Evolutionary conservation across 2,888 invertebrate species (phyloP).

Genomic region (Mythimna impura): DNA sequence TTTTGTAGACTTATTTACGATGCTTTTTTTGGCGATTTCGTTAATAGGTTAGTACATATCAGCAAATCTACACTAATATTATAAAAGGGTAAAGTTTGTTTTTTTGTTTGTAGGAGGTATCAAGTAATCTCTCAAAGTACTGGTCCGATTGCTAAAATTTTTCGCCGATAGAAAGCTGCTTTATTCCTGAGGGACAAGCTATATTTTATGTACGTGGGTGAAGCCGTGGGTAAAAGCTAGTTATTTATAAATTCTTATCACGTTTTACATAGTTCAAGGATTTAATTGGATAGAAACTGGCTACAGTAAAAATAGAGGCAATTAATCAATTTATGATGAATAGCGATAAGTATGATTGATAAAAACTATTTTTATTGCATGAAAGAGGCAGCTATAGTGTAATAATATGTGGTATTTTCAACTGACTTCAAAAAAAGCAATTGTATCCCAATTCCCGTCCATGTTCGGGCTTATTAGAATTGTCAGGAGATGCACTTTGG

Average conservation of each 20-base stretch:
- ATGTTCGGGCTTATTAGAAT: no score
- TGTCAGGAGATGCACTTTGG: no score
- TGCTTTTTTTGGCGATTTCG: conserved; percentile 4
- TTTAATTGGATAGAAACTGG: background rate
- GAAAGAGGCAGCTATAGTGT: background rate
- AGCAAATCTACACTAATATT: background rate
- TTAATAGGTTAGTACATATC: background rate
- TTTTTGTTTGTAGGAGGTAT: no score
- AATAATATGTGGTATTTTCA: background rate
- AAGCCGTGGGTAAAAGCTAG: no score
- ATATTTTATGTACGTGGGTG: no score
- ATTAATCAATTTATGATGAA: conserved; percentile 4
- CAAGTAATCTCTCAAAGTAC: no score
- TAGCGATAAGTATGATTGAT: conserved; percentile 1
- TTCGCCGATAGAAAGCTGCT: no score
- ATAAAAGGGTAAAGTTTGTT: no score
- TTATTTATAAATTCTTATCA: conserved; percentile 13
- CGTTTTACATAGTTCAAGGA: conserved; percentile 3
- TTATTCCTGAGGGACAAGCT: no score
- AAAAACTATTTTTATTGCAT: background rate
- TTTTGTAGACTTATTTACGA: conserved; percentile 29
- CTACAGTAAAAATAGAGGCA: conserved; percentile 1
- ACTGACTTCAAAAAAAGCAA: no score
- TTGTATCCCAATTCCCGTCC: no score
- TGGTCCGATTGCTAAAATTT: no score